A percentile compares a stretch with the other conserved stretches of the same genome.
Evolutionary conservation across 2,797 vertebrate genomes (phyloP).

Genomic region (Chrosomus eos): DNA sequence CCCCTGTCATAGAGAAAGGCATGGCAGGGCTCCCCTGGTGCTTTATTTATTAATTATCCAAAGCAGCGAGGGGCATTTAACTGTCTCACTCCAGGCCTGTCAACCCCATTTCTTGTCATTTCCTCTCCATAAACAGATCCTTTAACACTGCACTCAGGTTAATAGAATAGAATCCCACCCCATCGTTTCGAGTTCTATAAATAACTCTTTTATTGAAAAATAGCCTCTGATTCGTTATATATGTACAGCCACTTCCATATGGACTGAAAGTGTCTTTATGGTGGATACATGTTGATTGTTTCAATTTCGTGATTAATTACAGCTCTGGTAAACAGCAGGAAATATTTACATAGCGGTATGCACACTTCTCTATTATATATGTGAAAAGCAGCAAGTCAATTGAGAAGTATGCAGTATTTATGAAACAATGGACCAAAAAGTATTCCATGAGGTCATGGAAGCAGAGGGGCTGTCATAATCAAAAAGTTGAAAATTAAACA

Average conservation of each 20-base stretch:
- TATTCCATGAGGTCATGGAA: not conserved
- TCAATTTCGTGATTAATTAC: not conserved
- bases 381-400: not conserved
- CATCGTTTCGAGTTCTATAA: slow-evolving; percentile 64
- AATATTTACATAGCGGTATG: not conserved
- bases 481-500: not conserved
- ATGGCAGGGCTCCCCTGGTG: slow-evolving; percentile 96
- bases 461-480: not conserved
- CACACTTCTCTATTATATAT: not conserved
- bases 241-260: not conserved
- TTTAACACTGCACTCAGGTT: slow-evolving; percentile 83
- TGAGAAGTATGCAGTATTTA: not conserved
- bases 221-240: slow-evolving; percentile 19
- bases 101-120: slow-evolving; percentile 93
- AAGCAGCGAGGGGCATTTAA: slow-evolving; percentile 95
- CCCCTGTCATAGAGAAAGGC: slow-evolving; percentile 97
- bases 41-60: slow-evolving; percentile 99
- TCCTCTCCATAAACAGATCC: slow-evolving; percentile 85
- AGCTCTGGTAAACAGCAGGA: not conserved
- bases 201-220: slow-evolving; percentile 71
- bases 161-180: slow-evolving; percentile 82
- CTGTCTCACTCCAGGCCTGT: slow-evolving; percentile 91
- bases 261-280: not conserved
- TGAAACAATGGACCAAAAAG: not conserved
- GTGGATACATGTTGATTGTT: not conserved